Percentiles rank a stretch among this genome's conserved stretches.
phyloP scores from a whole-genome alignment of 2,797 vertebrate genomes.

The Ambastaia sidthimunki region DNA sequence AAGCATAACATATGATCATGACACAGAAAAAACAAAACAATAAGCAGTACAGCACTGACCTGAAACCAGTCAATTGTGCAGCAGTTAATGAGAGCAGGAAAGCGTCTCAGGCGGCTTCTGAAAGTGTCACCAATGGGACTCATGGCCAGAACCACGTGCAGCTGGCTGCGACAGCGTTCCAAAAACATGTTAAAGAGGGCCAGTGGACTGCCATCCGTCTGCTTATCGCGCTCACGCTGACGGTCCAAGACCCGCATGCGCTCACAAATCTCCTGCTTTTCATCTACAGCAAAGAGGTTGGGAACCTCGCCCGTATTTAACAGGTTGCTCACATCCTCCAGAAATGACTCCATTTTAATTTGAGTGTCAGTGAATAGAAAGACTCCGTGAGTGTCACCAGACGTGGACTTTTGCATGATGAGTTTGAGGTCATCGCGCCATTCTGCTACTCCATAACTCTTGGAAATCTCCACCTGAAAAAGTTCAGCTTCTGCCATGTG shows the following conservation, averaged over 20 bases:
- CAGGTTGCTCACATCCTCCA: conserved; percentile 90
- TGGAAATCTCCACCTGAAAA: conserved; percentile 89
- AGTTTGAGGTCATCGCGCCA: conserved; percentile 89
- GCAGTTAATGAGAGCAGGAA: conserved; percentile 95
- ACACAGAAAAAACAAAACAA: neutral
- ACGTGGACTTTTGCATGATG: conserved; percentile 83
- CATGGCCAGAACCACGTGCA: conserved; percentile 91
- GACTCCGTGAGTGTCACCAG: conserved; percentile 83
- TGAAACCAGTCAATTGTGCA: conserved; percentile 98
- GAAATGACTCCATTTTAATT: conserved; percentile 90
- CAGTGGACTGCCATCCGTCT: conserved; percentile 86
- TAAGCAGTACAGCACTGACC: conserved; percentile 76
- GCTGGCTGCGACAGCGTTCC: conserved; percentile 86
- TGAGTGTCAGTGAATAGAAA: conserved; percentile 92
- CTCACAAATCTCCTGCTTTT: conserved; percentile 90
- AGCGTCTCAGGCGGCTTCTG: conserved; percentile 84
- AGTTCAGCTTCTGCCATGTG: conserved; percentile 87
- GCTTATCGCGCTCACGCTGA: conserved; percentile 83
- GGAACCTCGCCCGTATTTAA: conserved; percentile 92
- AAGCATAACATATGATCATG: neutral
- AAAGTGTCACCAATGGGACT: conserved; percentile 92
- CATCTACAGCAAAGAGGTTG: conserved; percentile 86
- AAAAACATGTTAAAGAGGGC: conserved; percentile 92
- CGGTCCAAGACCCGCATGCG: conserved; percentile 86
- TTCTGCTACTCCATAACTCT: conserved; percentile 82